Percentiles rank a stretch among this genome's conserved stretches.
phyloP scores from a whole-genome alignment of 2,888 invertebrate species.

The Hyposoter didymator region DNA sequence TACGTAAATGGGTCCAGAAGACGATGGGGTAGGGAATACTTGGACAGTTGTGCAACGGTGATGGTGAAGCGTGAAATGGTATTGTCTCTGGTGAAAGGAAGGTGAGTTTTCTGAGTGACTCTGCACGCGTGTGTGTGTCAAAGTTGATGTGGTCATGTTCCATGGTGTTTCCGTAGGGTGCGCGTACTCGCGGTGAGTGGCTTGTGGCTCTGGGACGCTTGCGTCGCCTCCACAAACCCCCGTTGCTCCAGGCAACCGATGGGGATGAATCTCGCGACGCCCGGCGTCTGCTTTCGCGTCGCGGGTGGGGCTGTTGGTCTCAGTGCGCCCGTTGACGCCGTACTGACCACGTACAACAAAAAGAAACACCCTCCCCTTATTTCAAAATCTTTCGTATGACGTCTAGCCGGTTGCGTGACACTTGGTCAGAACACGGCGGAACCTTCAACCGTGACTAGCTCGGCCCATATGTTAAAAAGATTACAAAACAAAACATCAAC shows the following conservation, averaged over 20 bases:
- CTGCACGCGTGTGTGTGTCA: neutral
- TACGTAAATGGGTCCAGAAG: slow-evolving; percentile 8
- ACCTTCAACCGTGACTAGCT: neutral
- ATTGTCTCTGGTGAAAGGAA: neutral
- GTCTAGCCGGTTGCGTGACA: slow-evolving; percentile 22
- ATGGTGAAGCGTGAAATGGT: neutral
- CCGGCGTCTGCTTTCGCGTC: slow-evolving; percentile 79
- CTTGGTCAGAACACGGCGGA: neutral
- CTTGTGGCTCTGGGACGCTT: slow-evolving; percentile 71
- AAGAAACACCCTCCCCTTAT: slow-evolving; percentile 16
- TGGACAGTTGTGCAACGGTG: slow-evolving; percentile 10
- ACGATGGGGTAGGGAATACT: slow-evolving; percentile 14
- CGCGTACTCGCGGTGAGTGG: slow-evolving; percentile 57
- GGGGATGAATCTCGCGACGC: slow-evolving; percentile 82
- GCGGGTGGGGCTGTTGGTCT: slow-evolving; percentile 82
- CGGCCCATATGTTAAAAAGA: neutral
- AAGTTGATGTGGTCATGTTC: slow-evolving; percentile 27
- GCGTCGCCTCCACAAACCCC: slow-evolving; percentile 70
- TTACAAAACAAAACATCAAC: neutral
- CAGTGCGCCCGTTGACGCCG: slow-evolving; percentile 81
- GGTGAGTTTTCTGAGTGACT: slow-evolving; percentile 6
- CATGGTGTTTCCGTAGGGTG: slow-evolving; percentile 37
- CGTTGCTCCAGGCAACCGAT: slow-evolving; percentile 81
- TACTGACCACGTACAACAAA: slow-evolving; percentile 79
- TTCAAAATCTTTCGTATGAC: slow-evolving; percentile 18